These are phyloP conservation scores for Drosophila pachea DNA, from an alignment of 1,140 invertebrate species.

Conservation along the genomic window DNA sequence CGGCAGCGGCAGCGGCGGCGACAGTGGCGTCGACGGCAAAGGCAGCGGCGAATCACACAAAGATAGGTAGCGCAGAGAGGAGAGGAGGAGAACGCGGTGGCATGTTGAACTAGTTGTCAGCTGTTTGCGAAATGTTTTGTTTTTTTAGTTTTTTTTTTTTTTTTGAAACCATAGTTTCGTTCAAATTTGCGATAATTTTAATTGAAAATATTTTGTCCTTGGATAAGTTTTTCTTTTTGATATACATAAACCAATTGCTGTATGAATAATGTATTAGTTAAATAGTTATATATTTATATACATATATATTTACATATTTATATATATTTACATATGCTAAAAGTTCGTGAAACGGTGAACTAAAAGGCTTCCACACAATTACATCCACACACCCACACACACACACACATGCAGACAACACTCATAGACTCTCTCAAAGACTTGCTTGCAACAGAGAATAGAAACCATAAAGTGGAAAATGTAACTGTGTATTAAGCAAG, in stretches of 20 bases:
- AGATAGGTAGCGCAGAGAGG: background rate
- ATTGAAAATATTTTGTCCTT: slow-evolving; percentile 3
- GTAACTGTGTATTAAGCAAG: slow-evolving; percentile 1
- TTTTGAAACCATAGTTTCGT: background rate
- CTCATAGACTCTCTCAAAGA: background rate
- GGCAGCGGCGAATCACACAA: background rate
- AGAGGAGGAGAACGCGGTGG: background rate
- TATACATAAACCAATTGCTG: slow-evolving; percentile 9
- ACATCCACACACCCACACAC: slow-evolving; percentile 10
- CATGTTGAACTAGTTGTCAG: slow-evolving; percentile 30
- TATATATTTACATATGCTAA: slow-evolving; percentile 25
- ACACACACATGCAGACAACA: slow-evolving; percentile 2
- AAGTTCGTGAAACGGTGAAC: slow-evolving; percentile 25
- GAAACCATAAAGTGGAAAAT: slow-evolving; percentile 34
- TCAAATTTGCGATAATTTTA: slow-evolving; percentile 1
- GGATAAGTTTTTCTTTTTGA: slow-evolving; percentile 2
- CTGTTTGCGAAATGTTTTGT: slow-evolving; percentile 32
- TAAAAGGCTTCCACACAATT: slow-evolving; percentile 40
- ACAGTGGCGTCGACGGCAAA: background rate
- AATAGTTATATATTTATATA: slow-evolving; percentile 12
- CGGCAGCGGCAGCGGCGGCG: background rate
- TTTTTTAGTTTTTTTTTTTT: slow-evolving; percentile 13
- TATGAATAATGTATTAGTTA: slow-evolving; percentile 18
- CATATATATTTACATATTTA: slow-evolving; percentile 16
- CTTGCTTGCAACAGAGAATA: background rate